Evolutionary conservation across 2,113 vertebrate genomes (phyloP), one percentile per base, ranked within the genome.

Genomic region (Apaloderma vittatum): DNA sequence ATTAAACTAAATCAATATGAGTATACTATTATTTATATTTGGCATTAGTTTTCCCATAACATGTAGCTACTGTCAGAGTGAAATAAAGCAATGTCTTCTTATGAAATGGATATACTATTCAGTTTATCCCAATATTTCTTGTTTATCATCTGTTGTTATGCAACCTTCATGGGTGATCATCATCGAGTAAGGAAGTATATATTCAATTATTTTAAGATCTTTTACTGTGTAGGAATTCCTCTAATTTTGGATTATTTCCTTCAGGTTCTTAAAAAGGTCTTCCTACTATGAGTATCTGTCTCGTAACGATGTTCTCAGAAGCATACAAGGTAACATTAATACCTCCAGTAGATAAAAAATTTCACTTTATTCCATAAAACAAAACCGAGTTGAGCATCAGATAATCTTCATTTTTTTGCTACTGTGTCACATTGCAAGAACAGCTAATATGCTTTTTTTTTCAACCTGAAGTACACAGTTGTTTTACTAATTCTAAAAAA

Each of bases 1-100:
- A n/a, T 63, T 81, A 88, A 78, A 89, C 23, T 66, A 93, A 86
- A 91, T 72, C 86, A 86, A 71, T 75, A 82, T 29, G 48, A 76
- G 11, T 48, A 11, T 46, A 49, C 57, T 70, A 71, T 85, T 86
- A 87, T 80, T 91, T 92, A 32, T 79, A 21, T 76, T 92, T 88
- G 45, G 5, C 36, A 45, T 84, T 74, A 52, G 17, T 46, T 48
- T 92, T 94, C 13, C 48, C 3, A 37, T 66, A 62, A 32, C 16
- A 62, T 24, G 24, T 65, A 66, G 29, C n/a, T 86, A 6, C 20
- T 49, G 43, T 23, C 61, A 73, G 49, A 62, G 21, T 66, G 32
- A 90, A 84, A 81, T 65, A 86, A 67, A 5, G 24, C 51, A 76
- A 24, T 51, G 4, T 6, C 6, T 68, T 80, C 48, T 48, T 57